Evolutionary conservation across 2,888 invertebrate genomes (phyloP), one percentile per base, ranked within the genome.

Genomic region (Sipha maydis): DNA sequence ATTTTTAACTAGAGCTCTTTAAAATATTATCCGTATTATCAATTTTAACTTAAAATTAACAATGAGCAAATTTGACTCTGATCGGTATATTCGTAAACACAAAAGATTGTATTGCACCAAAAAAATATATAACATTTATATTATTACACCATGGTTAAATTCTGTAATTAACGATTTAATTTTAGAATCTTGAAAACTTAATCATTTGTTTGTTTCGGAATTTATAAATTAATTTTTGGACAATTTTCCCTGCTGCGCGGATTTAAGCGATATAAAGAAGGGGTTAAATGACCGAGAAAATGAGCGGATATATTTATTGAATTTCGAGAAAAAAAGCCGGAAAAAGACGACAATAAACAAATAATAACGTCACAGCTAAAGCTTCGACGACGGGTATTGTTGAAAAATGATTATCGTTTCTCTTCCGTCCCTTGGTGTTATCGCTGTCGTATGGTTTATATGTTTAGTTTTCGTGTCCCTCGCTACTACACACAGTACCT

Each of bases 331-430:
- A 25, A 31, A 31, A 41, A 82, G 41, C 38, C 41, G 25, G 28
- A 48, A 69, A 25, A 11, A 76, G 11, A 76, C 48, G 17, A 71
- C 73, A 19, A 54, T 73, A 54, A 83, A 73, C 71, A 48, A 48
- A 73, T 73, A 54, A 73, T 73, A 73, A 83, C 31, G 34, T 54
- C 54, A 54, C 34, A 71, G 54, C 83, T 71, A 48, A 54, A 71
- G 71, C 71, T 2, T 71, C 67, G 28, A 21, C 28, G 82, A 41
- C 41, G 82, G 67, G 25, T 71, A 73, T 73, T 48, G 83, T 34
- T 83, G 83, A 83, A 83, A 83, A 83, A 83, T 83, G 48, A 73
- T 83, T n/a, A 69, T 69, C 69, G 69, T 83, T 82, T 83, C 71
- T 83, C 48, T 48, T 28, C 48, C n/a, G 31, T 71, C 71, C 71